A percentile compares a stretch with the other conserved stretches of the same genome.
These are phyloP conservation scores for Drosophila tsacasi DNA, from an alignment of 1,140 invertebrate genomes.

Conservation along the genomic window DNA sequence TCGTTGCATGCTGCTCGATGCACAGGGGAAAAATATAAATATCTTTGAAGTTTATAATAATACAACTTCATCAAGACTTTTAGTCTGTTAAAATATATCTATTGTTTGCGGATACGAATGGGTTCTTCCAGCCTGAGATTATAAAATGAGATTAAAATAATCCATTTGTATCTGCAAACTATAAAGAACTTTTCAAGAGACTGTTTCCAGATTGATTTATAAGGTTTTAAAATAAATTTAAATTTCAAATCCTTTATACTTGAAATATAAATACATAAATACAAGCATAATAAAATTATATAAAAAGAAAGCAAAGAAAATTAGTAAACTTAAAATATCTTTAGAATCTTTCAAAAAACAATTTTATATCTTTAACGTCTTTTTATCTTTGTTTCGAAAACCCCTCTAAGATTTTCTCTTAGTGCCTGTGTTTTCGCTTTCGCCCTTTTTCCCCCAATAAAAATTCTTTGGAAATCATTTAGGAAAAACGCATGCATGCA, in stretches of 20 bases:
- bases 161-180: not conserved
- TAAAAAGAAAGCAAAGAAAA: not conserved
- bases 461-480: slow-evolving; percentile 82
- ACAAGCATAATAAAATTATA: too few species aligned
- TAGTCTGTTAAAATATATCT: not conserved
- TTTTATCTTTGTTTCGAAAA: too few species aligned
- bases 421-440: slow-evolving; percentile 40
- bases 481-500: slow-evolving; percentile 82
- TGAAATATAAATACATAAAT: not conserved
- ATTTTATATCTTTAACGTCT: too few species aligned
- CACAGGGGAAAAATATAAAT: slow-evolving; percentile 2
- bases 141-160: not conserved
- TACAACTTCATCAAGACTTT: not conserved
- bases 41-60: not conserved
- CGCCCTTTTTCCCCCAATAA: slow-evolving; percentile 73
- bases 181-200: not conserved
- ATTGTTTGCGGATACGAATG: not conserved
- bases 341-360: not conserved
- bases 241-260: not conserved
- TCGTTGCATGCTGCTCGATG: slow-evolving; percentile 17
- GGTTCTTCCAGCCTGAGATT: not conserved
- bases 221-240: not conserved
- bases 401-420: not conserved
- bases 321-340: not conserved
- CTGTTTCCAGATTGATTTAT: not conserved